Evolutionary conservation across 2,797 vertebrate species (phyloP).

Genomic region (Moxostoma hubbsi): DNA sequence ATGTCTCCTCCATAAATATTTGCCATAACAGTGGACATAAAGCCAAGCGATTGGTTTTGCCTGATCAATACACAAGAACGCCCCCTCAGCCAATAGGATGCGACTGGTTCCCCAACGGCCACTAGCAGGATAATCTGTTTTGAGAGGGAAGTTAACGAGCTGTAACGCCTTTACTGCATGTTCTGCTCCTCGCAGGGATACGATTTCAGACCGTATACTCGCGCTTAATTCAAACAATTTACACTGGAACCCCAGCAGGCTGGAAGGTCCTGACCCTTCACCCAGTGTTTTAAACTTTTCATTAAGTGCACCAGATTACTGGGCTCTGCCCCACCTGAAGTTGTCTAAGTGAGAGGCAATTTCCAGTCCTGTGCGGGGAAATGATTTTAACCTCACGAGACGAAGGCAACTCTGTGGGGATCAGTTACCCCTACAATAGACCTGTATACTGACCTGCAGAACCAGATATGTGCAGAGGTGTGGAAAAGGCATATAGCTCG

Average conservation of each 20-base stretch:
- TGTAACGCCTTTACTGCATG: slow-evolving; percentile 64
- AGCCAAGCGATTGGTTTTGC: slow-evolving; percentile 65
- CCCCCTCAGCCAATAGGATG: slow-evolving; percentile 56
- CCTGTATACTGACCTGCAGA: slow-evolving; percentile 34
- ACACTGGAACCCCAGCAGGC: slow-evolving; percentile 75
- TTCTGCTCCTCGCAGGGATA: slow-evolving; percentile 58
- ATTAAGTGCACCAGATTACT: slow-evolving; percentile 81
- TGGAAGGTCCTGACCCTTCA: slow-evolving; percentile 79
- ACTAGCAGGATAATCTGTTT: slow-evolving; percentile 66
- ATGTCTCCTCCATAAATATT: slow-evolving; percentile 66
- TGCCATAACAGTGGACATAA: slow-evolving; percentile 67
- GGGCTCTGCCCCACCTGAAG: slow-evolving; percentile 56
- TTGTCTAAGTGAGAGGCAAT: slow-evolving; percentile 63
- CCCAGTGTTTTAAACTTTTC: slow-evolving; percentile 82
- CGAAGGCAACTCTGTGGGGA: slow-evolving; percentile 51
- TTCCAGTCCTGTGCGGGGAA: slow-evolving; percentile 51
- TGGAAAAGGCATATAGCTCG: slow-evolving; percentile 13
- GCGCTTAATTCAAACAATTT: slow-evolving; percentile 88
- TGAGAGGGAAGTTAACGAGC: slow-evolving; percentile 65
- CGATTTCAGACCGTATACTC: slow-evolving; percentile 77
- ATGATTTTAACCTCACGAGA: slow-evolving; percentile 60
- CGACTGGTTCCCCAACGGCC: slow-evolving; percentile 55
- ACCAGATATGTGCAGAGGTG: slow-evolving; percentile 7
- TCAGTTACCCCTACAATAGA: slow-evolving; percentile 39
- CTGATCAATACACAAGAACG: slow-evolving; percentile 65